Percentiles rank a stretch among this genome's conserved stretches.
Conservation (phyloP, 2,888 invertebrate genomes). For the Pandemis corylana region DNA sequence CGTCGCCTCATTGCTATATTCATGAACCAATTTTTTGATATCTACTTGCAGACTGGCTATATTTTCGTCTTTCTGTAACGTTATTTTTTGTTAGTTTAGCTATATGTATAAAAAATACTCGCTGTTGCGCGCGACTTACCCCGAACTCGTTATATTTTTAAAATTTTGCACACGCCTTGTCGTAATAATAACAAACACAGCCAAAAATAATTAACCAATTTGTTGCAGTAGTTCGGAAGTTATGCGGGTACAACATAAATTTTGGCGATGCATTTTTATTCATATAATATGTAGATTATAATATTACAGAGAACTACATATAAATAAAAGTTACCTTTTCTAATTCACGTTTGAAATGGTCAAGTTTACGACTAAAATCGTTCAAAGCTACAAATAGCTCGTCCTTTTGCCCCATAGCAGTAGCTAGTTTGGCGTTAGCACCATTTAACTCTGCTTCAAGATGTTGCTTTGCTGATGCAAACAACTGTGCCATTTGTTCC, state of each 20-base stretch:
- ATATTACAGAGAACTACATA: too few relatives aligned
- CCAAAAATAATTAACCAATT: too few relatives aligned
- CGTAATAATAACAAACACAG: too few relatives aligned
- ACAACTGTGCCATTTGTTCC: slow-evolving; percentile 50
- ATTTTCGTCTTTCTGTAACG: slow-evolving; percentile 55
- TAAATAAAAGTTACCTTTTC: slow-evolving; percentile 46
- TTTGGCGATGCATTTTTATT: too few relatives aligned
- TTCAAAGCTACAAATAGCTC: slow-evolving; percentile 47
- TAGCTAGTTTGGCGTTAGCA: slow-evolving; percentile 44
- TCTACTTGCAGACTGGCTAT: slow-evolving; percentile 51
- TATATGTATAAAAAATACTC: background rate
- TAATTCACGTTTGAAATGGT: slow-evolving; percentile 47
- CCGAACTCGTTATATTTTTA: too few relatives aligned
- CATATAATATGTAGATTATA: too few relatives aligned
- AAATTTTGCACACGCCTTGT: too few relatives aligned
- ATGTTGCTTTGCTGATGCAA: slow-evolving; percentile 51
- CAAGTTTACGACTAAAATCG: slow-evolving; percentile 49
- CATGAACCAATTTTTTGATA: slow-evolving; percentile 52
- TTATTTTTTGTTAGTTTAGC: background rate
- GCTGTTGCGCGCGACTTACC: too few relatives aligned
- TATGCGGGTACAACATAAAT: too few relatives aligned
- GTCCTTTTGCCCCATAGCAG: slow-evolving; percentile 45
- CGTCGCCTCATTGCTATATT: slow-evolving; percentile 49
- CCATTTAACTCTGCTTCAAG: slow-evolving; percentile 51
- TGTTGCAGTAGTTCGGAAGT: too few relatives aligned